Percentiles rank a stretch among this genome's conserved stretches.
Conservation (phyloP, 53 echinoderm and acorn worm genomes). For the Arbacia lixula region DNA sequence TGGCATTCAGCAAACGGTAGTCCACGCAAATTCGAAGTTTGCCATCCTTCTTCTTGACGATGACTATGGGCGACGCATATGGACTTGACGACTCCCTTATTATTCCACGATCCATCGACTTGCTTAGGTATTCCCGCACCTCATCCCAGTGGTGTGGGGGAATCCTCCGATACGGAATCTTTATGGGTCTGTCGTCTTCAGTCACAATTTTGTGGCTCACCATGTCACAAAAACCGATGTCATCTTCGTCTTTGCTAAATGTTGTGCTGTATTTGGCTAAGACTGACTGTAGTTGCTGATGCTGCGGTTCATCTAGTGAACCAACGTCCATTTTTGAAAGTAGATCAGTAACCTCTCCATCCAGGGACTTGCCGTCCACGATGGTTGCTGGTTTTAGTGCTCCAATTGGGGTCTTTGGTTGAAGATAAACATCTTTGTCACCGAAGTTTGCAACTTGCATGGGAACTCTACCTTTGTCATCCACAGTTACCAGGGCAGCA, state of each 20-base stretch:
- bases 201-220: slow-evolving; percentile 45
- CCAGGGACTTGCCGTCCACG: background rate
- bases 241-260: slow-evolving; percentile 54
- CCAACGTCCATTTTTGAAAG: background rate
- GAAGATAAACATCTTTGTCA: slow-evolving; percentile 49
- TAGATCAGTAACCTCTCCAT: background rate
- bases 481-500: slow-evolving; percentile 36
- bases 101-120: slow-evolving; percentile 29
- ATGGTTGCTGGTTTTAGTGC: background rate
- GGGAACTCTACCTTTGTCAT: slow-evolving; percentile 32
- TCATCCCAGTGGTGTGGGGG: slow-evolving; percentile 60
- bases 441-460: slow-evolving; percentile 64
- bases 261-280: background rate
- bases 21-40: slow-evolving; percentile 59
- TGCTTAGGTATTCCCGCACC: slow-evolving; percentile 50
- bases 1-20: slow-evolving; percentile 65
- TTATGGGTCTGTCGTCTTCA: slow-evolving; percentile 42
- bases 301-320: background rate
- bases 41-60: slow-evolving; percentile 67
- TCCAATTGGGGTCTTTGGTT: slow-evolving; percentile 37
- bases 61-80: slow-evolving; percentile 67
- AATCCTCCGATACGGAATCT: slow-evolving; percentile 54
- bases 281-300: background rate
- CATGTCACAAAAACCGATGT: slow-evolving; percentile 51
- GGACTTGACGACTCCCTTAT: slow-evolving; percentile 64